Conservation (phyloP, 2,113 vertebrate genomes). For the Azemiops feae region DNA sequence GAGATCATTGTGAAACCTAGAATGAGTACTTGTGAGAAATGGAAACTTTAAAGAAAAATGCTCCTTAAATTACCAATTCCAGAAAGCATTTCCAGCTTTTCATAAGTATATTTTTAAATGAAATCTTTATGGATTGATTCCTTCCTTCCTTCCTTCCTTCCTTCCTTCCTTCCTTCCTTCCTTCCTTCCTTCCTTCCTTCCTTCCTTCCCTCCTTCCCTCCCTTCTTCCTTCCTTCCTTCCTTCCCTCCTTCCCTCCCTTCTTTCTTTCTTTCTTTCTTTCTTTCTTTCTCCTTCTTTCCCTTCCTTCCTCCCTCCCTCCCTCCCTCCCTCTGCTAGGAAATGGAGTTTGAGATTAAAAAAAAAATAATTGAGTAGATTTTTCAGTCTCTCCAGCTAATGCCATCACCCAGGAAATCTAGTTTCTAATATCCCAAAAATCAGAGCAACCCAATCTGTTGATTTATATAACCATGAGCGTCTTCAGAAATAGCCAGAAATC, state of each 20-base stretch:
- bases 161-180: neutral
- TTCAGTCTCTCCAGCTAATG: neutral
- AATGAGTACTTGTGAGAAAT: slow-evolving; percentile 17
- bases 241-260: neutral
- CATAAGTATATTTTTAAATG: slow-evolving; percentile 19
- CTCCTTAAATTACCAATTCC: slow-evolving; percentile 33
- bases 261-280: neutral
- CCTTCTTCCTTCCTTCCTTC: too few species aligned
- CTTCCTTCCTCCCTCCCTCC: neutral
- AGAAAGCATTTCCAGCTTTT: slow-evolving; percentile 7
- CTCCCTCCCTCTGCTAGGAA: neutral
- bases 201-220: neutral
- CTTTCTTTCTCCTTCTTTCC: neutral
- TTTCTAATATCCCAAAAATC: neutral
- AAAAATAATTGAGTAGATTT: neutral
- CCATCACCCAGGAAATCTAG: neutral
- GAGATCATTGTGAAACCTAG: slow-evolving; percentile 34
- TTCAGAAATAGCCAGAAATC: neutral
- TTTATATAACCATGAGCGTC: neutral
- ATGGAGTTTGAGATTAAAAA: neutral
- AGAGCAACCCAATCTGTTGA: neutral
- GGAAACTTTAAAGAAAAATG: neutral
- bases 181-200: neutral
- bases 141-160: neutral
- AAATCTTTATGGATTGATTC: neutral